Percentiles rank a stretch among this genome's conserved stretches.
phyloP scores from a whole-genome alignment of 2,113 vertebrate genomes.

The Pelusios castaneus region DNA sequence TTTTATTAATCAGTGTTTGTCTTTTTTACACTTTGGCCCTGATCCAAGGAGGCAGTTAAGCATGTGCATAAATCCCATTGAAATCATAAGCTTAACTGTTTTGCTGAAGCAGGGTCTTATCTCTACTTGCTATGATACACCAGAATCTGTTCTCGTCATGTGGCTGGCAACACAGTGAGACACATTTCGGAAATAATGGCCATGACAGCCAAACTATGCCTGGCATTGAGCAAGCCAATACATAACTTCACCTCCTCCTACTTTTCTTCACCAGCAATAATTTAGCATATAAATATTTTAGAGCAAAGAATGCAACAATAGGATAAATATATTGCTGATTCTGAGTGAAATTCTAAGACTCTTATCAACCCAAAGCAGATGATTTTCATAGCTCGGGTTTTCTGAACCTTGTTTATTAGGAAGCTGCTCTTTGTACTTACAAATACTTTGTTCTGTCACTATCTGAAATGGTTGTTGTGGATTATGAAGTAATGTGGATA shows the following conservation, averaged over 20 bases:
- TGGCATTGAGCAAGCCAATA: not conserved
- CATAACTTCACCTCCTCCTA: not conserved
- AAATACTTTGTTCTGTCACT: not conserved
- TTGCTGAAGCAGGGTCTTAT: not conserved
- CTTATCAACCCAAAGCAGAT: not conserved
- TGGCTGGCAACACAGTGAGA: not conserved
- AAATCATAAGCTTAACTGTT: not conserved
- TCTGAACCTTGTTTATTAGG: not conserved
- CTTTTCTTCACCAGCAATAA: not conserved
- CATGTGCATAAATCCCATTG: rapidly evolving
- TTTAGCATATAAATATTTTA: not conserved
- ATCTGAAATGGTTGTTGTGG: not conserved
- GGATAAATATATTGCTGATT: not conserved
- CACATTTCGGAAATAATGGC: not conserved
- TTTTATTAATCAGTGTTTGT: not conserved
- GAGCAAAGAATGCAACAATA: not conserved
- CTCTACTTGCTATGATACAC: not conserved
- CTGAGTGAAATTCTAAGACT: not conserved
- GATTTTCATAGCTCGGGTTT: not conserved
- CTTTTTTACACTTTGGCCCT: not conserved
- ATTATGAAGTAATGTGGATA: rapidly evolving
- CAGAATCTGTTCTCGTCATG: not conserved
- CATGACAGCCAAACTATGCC: not conserved
- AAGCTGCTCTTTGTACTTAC: not conserved
- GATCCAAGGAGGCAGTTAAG: not conserved